Conservation (phyloP, 2,797 vertebrate genomes). For the Garrulus glandarius region DNA sequence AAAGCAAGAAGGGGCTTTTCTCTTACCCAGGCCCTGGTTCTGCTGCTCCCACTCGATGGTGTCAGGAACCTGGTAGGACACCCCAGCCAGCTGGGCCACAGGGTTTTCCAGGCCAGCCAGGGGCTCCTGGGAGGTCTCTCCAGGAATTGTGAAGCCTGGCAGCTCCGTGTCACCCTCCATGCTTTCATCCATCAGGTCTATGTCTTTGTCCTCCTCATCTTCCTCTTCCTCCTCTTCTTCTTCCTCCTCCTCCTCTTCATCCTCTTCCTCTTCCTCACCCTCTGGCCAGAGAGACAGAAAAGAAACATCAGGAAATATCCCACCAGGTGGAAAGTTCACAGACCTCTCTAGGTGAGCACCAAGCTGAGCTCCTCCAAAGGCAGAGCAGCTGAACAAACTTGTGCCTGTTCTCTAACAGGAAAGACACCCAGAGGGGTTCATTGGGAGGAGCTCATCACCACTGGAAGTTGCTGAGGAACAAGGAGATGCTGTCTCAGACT, state of each 20-base stretch:
- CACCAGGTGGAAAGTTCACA: not conserved
- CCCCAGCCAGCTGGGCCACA: constrained; percentile 65
- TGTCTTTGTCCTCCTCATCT: constrained; percentile 82
- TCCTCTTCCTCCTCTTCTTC: constrained; percentile 83
- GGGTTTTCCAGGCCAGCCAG: constrained; percentile 77
- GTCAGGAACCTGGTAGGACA: constrained; percentile 81
- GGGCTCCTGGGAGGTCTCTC: constrained; percentile 75
- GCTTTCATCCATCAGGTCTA: constrained; percentile 83
- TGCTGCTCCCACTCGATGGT: constrained; percentile 87
- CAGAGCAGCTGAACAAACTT: not conserved
- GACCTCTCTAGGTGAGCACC: not conserved
- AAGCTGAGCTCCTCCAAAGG: not conserved
- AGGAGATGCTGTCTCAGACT: not conserved
- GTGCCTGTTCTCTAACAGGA: not conserved
- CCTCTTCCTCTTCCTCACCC: constrained; percentile 79
- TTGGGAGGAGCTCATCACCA: not conserved
- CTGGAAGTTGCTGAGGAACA: not conserved
- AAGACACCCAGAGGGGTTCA: not conserved
- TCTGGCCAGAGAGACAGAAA: constrained; percentile 60
- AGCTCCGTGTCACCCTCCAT: constrained; percentile 81
- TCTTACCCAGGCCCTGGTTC: constrained; percentile 92
- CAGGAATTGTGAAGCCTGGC: constrained; percentile 70
- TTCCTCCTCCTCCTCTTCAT: constrained; percentile 85
- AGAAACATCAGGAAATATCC: not conserved
- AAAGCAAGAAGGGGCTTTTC: not conserved